phyloP scores from a whole-genome alignment of 2,797 vertebrate species.

The Lagodon rhomboides region DNA sequence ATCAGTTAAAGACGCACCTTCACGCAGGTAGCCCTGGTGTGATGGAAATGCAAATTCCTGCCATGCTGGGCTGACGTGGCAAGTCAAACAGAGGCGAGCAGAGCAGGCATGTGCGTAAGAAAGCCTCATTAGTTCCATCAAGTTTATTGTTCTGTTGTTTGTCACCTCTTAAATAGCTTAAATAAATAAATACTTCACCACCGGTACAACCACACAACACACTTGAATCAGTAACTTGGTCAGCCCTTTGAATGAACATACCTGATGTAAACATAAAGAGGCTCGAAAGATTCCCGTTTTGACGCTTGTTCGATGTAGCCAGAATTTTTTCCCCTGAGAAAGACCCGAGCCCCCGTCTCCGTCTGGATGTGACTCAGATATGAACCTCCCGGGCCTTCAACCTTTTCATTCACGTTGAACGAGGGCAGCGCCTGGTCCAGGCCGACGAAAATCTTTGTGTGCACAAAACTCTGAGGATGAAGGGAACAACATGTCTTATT shows the following conservation, averaged over 20 bases:
- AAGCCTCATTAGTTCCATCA: background rate
- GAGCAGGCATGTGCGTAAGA: too few species aligned
- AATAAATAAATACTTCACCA: background rate
- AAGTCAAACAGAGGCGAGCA: too few species aligned
- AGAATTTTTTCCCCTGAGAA: constrained; percentile 86
- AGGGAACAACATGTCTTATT: constrained; percentile 27
- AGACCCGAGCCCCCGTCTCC: constrained; percentile 87
- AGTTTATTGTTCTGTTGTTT: background rate
- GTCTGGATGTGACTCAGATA: constrained; percentile 89
- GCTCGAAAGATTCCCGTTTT: constrained; percentile 88
- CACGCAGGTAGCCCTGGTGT: too few species aligned
- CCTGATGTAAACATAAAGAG: constrained; percentile 90
- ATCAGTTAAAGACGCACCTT: too few species aligned
- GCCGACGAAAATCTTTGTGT: constrained; percentile 90
- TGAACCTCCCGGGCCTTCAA: constrained; percentile 85
- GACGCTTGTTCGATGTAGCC: constrained; percentile 91
- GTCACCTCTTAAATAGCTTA: background rate
- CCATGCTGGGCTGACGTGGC: too few species aligned
- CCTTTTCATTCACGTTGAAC: constrained; percentile 87
- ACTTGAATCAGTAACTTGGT: background rate
- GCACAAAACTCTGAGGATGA: constrained; percentile 86
- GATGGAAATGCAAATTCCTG: too few species aligned
- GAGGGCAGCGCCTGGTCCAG: constrained; percentile 84
- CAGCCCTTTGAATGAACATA: constrained; percentile 46
- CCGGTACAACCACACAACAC: background rate